These are phyloP conservation scores for Tethea ocularis DNA, from an alignment of 2,888 invertebrate species.

Conservation along the genomic window DNA sequence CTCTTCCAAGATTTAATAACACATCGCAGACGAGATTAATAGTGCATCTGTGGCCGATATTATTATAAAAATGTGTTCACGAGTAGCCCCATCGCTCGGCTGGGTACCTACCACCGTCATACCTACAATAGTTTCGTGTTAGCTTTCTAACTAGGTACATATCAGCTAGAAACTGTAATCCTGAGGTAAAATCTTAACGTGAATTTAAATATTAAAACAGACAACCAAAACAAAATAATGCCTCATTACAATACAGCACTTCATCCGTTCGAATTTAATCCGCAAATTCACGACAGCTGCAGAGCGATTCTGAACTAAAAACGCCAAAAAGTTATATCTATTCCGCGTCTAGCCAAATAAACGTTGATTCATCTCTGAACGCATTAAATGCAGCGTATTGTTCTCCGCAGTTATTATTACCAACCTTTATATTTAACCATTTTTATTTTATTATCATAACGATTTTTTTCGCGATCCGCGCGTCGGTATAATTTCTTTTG, in stretches of 20 bases:
- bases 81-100: slow-evolving; percentile 26
- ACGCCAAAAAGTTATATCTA: slow-evolving; percentile 74
- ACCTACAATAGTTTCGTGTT: neutral
- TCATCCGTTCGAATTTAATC: slow-evolving; percentile 68
- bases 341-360: slow-evolving; percentile 69
- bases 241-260: slow-evolving; percentile 74
- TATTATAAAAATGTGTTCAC: slow-evolving; percentile 66
- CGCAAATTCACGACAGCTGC: slow-evolving; percentile 74
- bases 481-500: slow-evolving; percentile 81
- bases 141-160: neutral
- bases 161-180: neutral
- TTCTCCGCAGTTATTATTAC: slow-evolving; percentile 77
- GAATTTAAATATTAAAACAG: slow-evolving; percentile 54
- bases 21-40: slow-evolving; percentile 71
- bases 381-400: slow-evolving; percentile 69
- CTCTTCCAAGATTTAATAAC: slow-evolving; percentile 78
- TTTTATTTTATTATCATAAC: slow-evolving; percentile 80
- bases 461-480: slow-evolving; percentile 76
- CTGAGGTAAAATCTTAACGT: slow-evolving; percentile 39
- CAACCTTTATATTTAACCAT: slow-evolving; percentile 75
- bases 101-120: slow-evolving; percentile 11
- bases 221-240: slow-evolving; percentile 62
- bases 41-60: slow-evolving; percentile 71
- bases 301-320: slow-evolving; percentile 48
- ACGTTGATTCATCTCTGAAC: slow-evolving; percentile 69